Percentiles rank a stretch among this genome's conserved stretches.
Evolutionary conservation across 1,140 invertebrate genomes (phyloP).

Genomic region (Bombus confusus): DNA sequence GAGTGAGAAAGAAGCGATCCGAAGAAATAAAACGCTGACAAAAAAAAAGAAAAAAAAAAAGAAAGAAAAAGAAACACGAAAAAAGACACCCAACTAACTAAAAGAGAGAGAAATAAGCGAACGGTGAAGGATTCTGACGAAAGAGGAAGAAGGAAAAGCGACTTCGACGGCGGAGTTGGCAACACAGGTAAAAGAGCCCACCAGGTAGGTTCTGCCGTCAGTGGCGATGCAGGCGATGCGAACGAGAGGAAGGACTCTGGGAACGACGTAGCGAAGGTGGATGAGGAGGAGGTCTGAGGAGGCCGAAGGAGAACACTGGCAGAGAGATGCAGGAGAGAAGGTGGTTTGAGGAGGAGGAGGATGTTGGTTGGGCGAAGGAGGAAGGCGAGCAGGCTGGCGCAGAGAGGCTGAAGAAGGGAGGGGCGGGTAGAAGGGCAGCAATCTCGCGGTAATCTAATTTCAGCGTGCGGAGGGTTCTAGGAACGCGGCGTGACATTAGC

Average conservation of each 20-base stretch:
- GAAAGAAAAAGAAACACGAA: not conserved
- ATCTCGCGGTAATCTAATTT: slow-evolving; percentile 80
- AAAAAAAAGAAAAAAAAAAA: not conserved
- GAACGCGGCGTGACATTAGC: slow-evolving; percentile 77
- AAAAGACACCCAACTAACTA: not conserved
- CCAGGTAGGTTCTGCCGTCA: slow-evolving; percentile 63
- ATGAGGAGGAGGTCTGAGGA: slow-evolving; percentile 58
- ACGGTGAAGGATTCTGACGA: not conserved
- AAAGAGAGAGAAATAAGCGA: not conserved
- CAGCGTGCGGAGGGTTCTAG: slow-evolving; percentile 77
- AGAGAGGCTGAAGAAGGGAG: slow-evolving; percentile 16
- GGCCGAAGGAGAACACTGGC: slow-evolving; percentile 43
- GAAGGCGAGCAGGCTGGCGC: slow-evolving; percentile 29
- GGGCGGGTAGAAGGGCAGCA: slow-evolving; percentile 71
- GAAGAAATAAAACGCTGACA: not conserved
- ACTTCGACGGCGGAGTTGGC: slow-evolving; percentile 35
- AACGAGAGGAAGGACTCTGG: slow-evolving; percentile 67
- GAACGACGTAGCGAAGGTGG: slow-evolving; percentile 61
- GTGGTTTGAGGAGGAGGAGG: slow-evolving; percentile 3
- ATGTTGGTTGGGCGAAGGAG: slow-evolving; percentile 10
- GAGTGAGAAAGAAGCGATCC: not conserved
- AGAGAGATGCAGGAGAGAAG: not conserved
- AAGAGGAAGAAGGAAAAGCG: slow-evolving; percentile 2
- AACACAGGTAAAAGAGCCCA: slow-evolving; percentile 55
- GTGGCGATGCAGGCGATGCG: slow-evolving; percentile 52